phyloP scores from a whole-genome alignment of 92 coral and sea anemone species.

The Palythoa grandis region DNA sequence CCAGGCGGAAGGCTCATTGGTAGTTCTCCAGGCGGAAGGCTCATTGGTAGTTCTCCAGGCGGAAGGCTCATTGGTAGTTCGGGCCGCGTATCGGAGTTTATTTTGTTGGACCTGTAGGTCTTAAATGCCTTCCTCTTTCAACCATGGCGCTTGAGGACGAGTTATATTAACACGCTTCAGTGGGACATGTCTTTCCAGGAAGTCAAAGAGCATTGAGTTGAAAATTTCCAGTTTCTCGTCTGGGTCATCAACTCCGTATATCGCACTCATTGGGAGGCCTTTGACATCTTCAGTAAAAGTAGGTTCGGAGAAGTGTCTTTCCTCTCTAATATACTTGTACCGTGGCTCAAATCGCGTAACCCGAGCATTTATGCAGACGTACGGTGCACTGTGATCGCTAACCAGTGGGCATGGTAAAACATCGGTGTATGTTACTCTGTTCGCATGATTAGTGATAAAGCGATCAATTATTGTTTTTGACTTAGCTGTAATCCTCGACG shows the following conservation, averaged over 20 bases:
- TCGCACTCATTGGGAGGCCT: neutral
- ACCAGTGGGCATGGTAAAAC: neutral
- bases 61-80: neutral
- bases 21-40: no score
- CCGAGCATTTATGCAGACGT: neutral
- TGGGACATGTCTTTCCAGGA: slow-evolving; percentile 32
- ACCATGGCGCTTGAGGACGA: slow-evolving; percentile 40
- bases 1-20: no score
- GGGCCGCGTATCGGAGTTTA: slow-evolving; percentile 29
- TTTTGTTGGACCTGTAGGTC: slow-evolving; percentile 34
- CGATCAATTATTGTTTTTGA: neutral
- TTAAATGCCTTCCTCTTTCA: slow-evolving; percentile 11
- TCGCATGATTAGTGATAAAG: no score
- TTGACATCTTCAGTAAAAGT: neutral
- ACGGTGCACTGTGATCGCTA: neutral
- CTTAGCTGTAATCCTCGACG: neutral
- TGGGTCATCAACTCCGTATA: no score
- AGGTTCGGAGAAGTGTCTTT: neutral
- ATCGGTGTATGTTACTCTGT: neutral
- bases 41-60: no score
- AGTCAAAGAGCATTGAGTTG: no score
- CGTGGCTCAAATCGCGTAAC: neutral
- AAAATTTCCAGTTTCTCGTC: no score
- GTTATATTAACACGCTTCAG: slow-evolving; percentile 29
- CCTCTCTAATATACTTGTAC: neutral